These are phyloP conservation scores for Tetragonula clypearis DNA, from an alignment of 1,140 invertebrate genomes.

Conservation along the genomic window DNA sequence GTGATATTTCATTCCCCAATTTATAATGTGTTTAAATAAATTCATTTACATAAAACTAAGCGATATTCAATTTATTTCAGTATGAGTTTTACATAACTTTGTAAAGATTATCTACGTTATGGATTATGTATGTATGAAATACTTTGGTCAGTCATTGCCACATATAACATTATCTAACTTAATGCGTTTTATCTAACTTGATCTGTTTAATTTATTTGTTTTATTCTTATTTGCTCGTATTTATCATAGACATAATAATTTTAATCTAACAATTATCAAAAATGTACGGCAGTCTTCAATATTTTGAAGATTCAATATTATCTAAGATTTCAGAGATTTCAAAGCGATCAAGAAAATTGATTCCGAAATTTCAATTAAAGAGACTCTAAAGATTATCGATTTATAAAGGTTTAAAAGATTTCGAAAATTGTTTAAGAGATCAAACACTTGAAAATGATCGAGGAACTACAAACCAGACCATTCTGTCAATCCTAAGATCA, in stretches of 20 bases:
- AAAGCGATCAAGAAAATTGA: not conserved
- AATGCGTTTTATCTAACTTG: not conserved
- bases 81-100: not conserved
- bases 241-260: not conserved
- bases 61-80: not conserved
- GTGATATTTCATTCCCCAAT: not conserved
- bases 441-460: no score
- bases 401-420: no score
- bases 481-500: no score
- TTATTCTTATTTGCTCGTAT: not conserved
- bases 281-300: not conserved
- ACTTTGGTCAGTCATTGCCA: not conserved
- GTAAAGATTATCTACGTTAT: not conserved
- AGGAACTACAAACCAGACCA: rapidly evolving
- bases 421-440: no score
- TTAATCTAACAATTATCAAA: not conserved
- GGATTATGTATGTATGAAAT: not conserved
- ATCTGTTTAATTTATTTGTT: not conserved
- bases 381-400: not conserved
- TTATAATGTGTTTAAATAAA: not conserved
- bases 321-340: not conserved
- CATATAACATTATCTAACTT: not conserved
- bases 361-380: not conserved
- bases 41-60: no score
- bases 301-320: not conserved